Percentiles rank a stretch among this genome's conserved stretches.
These are phyloP conservation scores for Drosophila helvetica DNA, from an alignment of 2,888 invertebrate genomes.

Conservation along the genomic window DNA sequence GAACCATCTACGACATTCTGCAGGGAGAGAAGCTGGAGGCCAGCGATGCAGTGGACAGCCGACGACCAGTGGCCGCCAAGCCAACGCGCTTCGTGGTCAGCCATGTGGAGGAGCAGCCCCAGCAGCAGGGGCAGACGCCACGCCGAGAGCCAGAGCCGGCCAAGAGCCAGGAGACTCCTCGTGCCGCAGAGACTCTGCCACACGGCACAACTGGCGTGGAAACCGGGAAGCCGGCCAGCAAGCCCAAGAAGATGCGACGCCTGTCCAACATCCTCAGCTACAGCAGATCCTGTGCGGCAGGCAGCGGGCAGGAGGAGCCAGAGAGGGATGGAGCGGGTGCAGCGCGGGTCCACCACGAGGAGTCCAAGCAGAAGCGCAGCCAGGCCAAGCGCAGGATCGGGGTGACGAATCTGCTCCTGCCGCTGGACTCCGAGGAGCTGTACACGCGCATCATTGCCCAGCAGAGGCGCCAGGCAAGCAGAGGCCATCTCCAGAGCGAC, in stretches of 20 bases:
- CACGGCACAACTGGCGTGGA: not conserved
- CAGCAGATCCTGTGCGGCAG: slow-evolving; percentile 44
- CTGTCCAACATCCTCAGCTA: slow-evolving; percentile 84
- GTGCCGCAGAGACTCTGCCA: not conserved
- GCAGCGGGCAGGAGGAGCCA: slow-evolving; percentile 21
- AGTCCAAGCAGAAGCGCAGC: slow-evolving; percentile 51
- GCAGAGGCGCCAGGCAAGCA: slow-evolving; percentile 54
- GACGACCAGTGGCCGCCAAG: slow-evolving; percentile 32
- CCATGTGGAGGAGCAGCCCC: slow-evolving; percentile 81
- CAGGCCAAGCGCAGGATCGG: slow-evolving; percentile 73
- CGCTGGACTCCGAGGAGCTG: slow-evolving; percentile 82
- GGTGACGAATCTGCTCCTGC: slow-evolving; percentile 76
- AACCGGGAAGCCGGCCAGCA: slow-evolving; percentile 34
- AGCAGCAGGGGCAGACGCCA: not conserved
- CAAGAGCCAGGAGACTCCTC: not conserved
- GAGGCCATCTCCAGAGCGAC: slow-evolving; percentile 6
- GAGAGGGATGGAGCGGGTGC: slow-evolving; percentile 3
- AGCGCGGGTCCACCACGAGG: slow-evolving; percentile 20
- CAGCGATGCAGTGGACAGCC: slow-evolving; percentile 6
- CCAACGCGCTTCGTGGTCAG: slow-evolving; percentile 82
- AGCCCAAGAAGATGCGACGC: slow-evolving; percentile 80
- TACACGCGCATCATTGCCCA: slow-evolving; percentile 82
- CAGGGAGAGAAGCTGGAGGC: slow-evolving; percentile 79
- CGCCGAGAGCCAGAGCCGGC: slow-evolving; percentile 1
- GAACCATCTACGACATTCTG: slow-evolving; percentile 84